Evolutionary conservation across 2,113 vertebrate species (phyloP), one percentile per base, ranked within the genome.

Genomic region (Vulpes lagopus): DNA sequence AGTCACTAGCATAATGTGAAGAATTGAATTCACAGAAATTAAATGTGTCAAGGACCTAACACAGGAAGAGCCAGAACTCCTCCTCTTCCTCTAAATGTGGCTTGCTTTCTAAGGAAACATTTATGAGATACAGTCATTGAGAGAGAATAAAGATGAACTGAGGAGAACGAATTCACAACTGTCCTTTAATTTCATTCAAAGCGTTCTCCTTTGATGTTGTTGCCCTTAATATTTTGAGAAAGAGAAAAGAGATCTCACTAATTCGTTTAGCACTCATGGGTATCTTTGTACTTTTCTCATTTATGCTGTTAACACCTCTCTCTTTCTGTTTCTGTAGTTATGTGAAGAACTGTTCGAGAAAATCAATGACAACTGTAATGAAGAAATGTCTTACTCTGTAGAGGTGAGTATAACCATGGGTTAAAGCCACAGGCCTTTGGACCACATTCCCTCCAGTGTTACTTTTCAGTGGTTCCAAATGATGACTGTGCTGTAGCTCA

Each of bases 301-400:
- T 89, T 0, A 69, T 95, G 60, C 64, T 80, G 64, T 65, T 96
- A 0, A 85, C 91, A 22, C 73, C 49, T 95, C 0, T 25, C 60
- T 96, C 91, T 2, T 97, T 98, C 62, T 98, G 43, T 96, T 95
- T 93, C 65, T 78, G 6, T 98, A 99, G 99, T 99, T 99, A 19
- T 99, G 99, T 98, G 99, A 99, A 99, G 99, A 99, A 60, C 99
- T 99, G 2, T 99, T 99, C 98, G 99, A 99, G 98, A 99, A 99
- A 99, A 99, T 99, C 98, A 99, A 99, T 98, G 99, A 99, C 98
- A 99, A 98, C 98, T 99, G 99, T 98, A 99, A 99, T 94, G 99
- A 99, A 71, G 99, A 99, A 86, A 99, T 99, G 97, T 99, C 99
- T 7, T 99, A 99, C 98, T 99, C 99, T 22, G 99, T 99, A 38